Percentiles rank a stretch among this genome's conserved stretches.
Evolutionary conservation across 1,140 invertebrate genomes (phyloP).

Genomic region (Drosophila ohnishii): DNA sequence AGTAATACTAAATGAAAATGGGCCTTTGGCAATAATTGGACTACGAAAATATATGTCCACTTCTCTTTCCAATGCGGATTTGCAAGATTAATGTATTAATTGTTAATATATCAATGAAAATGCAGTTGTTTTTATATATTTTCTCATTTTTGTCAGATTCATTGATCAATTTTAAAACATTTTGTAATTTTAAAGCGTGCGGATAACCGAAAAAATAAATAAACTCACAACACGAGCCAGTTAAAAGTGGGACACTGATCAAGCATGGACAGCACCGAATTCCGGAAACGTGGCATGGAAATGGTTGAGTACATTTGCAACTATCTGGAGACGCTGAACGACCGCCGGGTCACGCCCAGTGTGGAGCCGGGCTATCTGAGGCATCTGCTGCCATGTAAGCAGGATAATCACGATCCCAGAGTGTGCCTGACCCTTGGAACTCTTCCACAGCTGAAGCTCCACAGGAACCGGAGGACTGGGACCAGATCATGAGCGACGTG

Average conservation of each 20-base stretch:
- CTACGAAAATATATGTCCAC: too few relatives aligned
- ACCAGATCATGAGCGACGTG: conserved; percentile 96
- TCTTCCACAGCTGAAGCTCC: conserved; percentile 88
- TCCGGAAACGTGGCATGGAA: conserved; percentile 94
- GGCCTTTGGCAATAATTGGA: too few relatives aligned
- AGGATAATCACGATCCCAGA: background rate
- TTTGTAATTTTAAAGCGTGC: conserved; percentile 6
- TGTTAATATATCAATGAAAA: background rate
- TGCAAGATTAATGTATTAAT: background rate
- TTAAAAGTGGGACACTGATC: conserved; percentile 19
- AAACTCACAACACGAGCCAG: conserved; percentile 25
- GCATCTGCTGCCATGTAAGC: conserved; percentile 88
- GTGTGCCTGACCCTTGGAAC: background rate
- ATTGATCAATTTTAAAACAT: conserved; percentile 17
- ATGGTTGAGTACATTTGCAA: conserved; percentile 99
- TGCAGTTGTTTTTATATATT: background rate
- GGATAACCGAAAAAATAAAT: conserved; percentile 14
- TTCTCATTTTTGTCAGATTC: conserved; percentile 27
- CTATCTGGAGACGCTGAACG: conserved; percentile 94
- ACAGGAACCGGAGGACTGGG: conserved; percentile 93
- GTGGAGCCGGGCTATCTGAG: conserved; percentile 97
- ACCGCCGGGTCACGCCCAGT: conserved; percentile 93
- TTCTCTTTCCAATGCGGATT: too few relatives aligned
- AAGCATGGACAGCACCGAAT: conserved; percentile 94
- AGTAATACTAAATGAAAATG: too few relatives aligned